phyloP scores from a whole-genome alignment of 2,888 invertebrate species.

The Malthinus flaveolus region DNA sequence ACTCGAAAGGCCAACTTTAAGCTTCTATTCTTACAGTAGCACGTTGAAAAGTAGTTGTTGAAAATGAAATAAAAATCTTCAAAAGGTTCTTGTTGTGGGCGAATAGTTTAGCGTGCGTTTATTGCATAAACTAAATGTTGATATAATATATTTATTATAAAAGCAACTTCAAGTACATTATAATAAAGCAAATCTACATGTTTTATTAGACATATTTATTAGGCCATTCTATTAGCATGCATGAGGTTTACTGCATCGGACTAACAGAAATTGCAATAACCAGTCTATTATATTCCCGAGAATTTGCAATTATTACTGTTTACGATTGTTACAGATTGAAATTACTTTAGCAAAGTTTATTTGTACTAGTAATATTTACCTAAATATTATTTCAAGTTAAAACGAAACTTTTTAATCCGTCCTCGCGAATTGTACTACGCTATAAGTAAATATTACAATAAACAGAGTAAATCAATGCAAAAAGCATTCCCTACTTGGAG shows the following conservation, averaged over 20 bases:
- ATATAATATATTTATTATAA: too few relatives aligned
- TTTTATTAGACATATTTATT: slow-evolving; percentile 9
- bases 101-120: too few relatives aligned
- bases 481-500: slow-evolving; percentile 25
- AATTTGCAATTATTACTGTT: slow-evolving; percentile 7
- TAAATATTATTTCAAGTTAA: too few relatives aligned
- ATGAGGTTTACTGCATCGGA: slow-evolving; percentile 10
- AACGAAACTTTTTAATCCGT: too few relatives aligned
- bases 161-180: neutral
- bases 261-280: slow-evolving; percentile 15
- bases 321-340: slow-evolving; percentile 5
- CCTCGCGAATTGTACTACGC: too few relatives aligned
- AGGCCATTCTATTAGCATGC: slow-evolving; percentile 9
- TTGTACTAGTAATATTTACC: neutral
- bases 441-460: slow-evolving; percentile 17
- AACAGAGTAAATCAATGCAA: slow-evolving; percentile 28
- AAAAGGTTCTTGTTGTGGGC: too few relatives aligned
- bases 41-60: too few relatives aligned
- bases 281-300: slow-evolving; percentile 8
- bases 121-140: too few relatives aligned
- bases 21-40: too few relatives aligned
- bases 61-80: too few relatives aligned
- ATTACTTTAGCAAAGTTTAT: neutral
- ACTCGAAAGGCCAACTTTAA: too few relatives aligned
- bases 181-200: neutral